Conservation (phyloP, 1,140 invertebrate species). For the Drosophila pruinosa region DNA sequence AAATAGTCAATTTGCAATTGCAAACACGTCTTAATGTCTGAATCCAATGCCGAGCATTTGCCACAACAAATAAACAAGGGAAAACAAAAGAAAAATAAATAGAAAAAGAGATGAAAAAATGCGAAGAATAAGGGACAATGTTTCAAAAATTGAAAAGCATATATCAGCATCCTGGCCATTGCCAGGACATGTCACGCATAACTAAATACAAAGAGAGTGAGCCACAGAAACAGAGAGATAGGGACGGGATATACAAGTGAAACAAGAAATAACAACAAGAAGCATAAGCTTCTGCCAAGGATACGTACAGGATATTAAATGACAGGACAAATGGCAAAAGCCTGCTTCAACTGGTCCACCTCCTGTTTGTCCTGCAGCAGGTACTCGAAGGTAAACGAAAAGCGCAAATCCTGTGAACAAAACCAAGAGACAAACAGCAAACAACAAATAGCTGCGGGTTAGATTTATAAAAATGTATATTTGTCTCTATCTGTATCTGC, state of each 20-base stretch:
- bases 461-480: conserved; percentile 58
- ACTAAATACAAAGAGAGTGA: conserved; percentile 40
- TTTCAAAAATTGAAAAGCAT: conserved; percentile 70
- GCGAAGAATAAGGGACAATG: conserved; percentile 16
- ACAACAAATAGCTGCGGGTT: conserved; percentile 51
- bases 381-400: conserved; percentile 24
- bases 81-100: not conserved
- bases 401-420: conserved; percentile 54
- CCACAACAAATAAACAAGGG: conserved; percentile 34
- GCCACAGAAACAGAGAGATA: conserved; percentile 19
- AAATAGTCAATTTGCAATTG: conserved; percentile 21
- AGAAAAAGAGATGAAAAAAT: not conserved
- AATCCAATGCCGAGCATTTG: conserved; percentile 14
- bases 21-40: conserved; percentile 36
- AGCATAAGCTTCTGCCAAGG: conserved; percentile 66
- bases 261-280: conserved; percentile 20
- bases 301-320: conserved; percentile 70
- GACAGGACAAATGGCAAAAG: conserved; percentile 70
- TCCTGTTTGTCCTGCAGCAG: not conserved
- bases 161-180: conserved; percentile 66
- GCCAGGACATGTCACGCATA: conserved; percentile 64
- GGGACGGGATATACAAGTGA: conserved; percentile 4
- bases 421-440: conserved; percentile 22
- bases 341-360: conserved; percentile 7
- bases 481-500: not conserved